A percentile compares a stretch with the other conserved stretches of the same genome.
Conservation (phyloP, 1,140 invertebrate species). For the Drosophila nikananu region DNA sequence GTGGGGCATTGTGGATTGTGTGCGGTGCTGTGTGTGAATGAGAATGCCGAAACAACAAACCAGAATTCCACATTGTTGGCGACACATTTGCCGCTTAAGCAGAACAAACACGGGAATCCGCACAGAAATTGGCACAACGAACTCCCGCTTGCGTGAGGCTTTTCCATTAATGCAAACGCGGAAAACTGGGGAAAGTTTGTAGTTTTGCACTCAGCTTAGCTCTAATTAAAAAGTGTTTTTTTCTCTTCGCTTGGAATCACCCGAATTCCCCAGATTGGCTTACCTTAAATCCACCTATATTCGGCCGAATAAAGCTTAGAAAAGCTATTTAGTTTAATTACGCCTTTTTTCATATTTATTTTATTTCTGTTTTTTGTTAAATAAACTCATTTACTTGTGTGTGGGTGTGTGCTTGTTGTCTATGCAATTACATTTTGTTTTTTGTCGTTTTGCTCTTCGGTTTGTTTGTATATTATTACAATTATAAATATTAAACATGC, state of each 20-base stretch:
- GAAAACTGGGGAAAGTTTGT: conserved; percentile 24
- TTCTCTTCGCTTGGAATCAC: neutral
- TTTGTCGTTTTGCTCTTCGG: conserved; percentile 16
- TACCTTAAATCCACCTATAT: neutral
- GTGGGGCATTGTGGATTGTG: conserved; percentile 5
- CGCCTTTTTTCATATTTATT: conserved; percentile 49
- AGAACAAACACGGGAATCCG: conserved; percentile 42
- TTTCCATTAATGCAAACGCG: conserved; percentile 56
- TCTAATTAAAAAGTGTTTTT: conserved; percentile 35
- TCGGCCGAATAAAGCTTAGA: neutral
- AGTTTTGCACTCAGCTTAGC: conserved; percentile 19
- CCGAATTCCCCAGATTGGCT: neutral
- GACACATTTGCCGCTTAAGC: conserved; percentile 63
- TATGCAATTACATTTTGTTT: conserved; percentile 45
- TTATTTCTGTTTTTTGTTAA: conserved; percentile 46
- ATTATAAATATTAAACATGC: conserved; percentile 82
- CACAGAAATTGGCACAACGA: conserved; percentile 72
- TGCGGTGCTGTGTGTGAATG: conserved; percentile 27
- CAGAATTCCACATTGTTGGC: conserved; percentile 60
- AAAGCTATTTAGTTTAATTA: conserved; percentile 44
- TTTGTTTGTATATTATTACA: conserved; percentile 65
- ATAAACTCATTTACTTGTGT: conserved; percentile 62
- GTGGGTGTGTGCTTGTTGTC: conserved; percentile 32
- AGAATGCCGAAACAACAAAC: conserved; percentile 45
- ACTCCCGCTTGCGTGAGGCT: conserved; percentile 48